phyloP scores from a whole-genome alignment of 2,888 invertebrate genomes.

The Dasysyrphus albostriatus region DNA sequence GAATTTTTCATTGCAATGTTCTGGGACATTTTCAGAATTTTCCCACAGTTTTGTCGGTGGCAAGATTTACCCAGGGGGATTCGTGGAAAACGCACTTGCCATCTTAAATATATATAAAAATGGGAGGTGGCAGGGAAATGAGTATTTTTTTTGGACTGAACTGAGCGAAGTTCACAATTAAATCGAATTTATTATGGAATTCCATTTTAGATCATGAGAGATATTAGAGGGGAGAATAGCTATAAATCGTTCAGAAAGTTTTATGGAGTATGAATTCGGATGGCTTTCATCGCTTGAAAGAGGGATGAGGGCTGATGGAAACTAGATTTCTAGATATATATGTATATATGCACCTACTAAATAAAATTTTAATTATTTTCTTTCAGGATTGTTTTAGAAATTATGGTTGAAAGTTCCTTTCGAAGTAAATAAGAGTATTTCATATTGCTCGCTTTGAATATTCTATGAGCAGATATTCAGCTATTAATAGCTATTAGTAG shows the following conservation, averaged over 20 bases:
- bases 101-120: conserved; percentile 12
- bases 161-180: conserved; percentile 57
- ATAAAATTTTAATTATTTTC: conserved; percentile 17
- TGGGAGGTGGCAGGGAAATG: conserved; percentile 55
- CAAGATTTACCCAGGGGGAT: conserved; percentile 50
- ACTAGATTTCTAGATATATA: conserved; percentile 6
- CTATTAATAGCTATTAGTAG: no score
- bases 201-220: conserved; percentile 18
- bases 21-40: conserved; percentile 67
- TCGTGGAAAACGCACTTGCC: conserved; percentile 70
- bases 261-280: conserved; percentile 62
- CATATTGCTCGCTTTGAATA: no score
- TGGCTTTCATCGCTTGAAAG: conserved; percentile 41
- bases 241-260: conserved; percentile 62
- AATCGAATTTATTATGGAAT: conserved; percentile 67
- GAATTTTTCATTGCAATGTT: conserved; percentile 6
- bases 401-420: no score
- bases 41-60: conserved; percentile 67
- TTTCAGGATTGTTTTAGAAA: not conserved
- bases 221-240: conserved; percentile 17
- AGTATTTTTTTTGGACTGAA: conserved; percentile 45
- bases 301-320: conserved; percentile 8
- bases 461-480: no score
- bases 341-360: no score
- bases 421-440: no score